Evolutionary conservation across 2,113 vertebrate genomes (phyloP), one percentile per base, ranked within the genome.

Genomic region (Prunella himalayana): DNA sequence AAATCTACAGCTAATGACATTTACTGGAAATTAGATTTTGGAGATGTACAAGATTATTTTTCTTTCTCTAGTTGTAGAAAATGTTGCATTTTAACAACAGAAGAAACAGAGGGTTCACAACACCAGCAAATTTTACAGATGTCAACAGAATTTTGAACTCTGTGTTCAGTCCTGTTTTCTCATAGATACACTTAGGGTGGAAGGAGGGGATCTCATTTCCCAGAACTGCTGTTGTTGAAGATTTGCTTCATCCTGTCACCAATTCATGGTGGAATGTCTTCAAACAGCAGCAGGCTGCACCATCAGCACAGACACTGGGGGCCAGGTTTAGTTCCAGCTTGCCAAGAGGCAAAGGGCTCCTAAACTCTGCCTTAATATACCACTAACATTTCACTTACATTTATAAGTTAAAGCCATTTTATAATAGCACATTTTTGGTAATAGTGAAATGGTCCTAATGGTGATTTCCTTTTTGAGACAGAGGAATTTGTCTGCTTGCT

Each of bases 1-100:
- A 91, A 95, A 95, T 82, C 70, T 73, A n/a, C 54, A 90, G 45
- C 54, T 94, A 92, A 87, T 79, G 66, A 73, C 15, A 91, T 82
- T 82, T 88, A 27, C 27, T 28, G 63, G 53, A 92, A 80, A 91
- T 89, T 39, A 82, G 45, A 71, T 92, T 94, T 86, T 10, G 82
- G 78, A 82, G 30, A 75, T 2, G 3, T 54, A 53, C 14, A 69
- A 53, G 51, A 35, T 47, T 14, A 49, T 68, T 64, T 72, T 71
- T 75, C 61, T n/a, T 56, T 33, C 35, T 31, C 49, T 72, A 70
- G 35, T 82, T 88, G 63, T 28, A 77, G 64, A 86, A 79, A 90
- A 63, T 2, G 12, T 45, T 60, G 11, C 41, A 57, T 63, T 85
- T 94, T 66, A 76, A 7, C 49, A 69, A 23, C 22, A 61, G n/a